Percentiles rank a stretch among this genome's conserved stretches.
Evolutionary conservation across 1,140 invertebrate genomes (phyloP).

Genomic region (Varroa destructor): DNA sequence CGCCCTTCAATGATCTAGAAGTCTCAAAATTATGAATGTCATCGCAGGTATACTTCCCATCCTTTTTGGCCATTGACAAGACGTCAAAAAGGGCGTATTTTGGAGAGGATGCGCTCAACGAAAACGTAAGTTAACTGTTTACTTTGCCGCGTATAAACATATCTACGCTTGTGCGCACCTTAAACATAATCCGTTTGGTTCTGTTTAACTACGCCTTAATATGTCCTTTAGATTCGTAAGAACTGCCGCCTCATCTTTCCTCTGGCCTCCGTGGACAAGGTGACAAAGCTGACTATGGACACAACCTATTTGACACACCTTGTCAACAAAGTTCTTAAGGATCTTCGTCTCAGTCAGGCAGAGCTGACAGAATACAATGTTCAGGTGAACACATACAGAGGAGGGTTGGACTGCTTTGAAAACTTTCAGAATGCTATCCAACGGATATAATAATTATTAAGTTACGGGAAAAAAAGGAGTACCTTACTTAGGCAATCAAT

Average conservation of each 20-base stretch:
- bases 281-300: slow-evolving; percentile 17
- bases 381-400: slow-evolving; percentile 32
- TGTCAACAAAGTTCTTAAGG: slow-evolving; percentile 36
- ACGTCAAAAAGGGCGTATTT: slow-evolving; percentile 18
- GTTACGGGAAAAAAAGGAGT: no score
- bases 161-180: no score
- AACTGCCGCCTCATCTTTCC: slow-evolving; percentile 5
- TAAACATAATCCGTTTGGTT: not conserved
- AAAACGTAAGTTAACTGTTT: slow-evolving; percentile 11
- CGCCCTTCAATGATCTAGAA: no score
- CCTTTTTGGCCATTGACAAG: slow-evolving; percentile 45
- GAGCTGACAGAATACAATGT: slow-evolving; percentile 37
- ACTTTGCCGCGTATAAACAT: no score
- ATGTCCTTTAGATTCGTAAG: slow-evolving; percentile 5
- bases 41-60: slow-evolving; percentile 46
- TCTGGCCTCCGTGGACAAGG: slow-evolving; percentile 6
- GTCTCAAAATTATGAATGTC: no score
- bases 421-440: no score
- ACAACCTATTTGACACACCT: slow-evolving; percentile 37
- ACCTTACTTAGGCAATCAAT: no score
- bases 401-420: not conserved
- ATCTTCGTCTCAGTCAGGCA: slow-evolving; percentile 34
- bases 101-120: slow-evolving; percentile 38
- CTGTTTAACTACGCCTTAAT: not conserved
- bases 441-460: no score